Percentiles rank a stretch among this genome's conserved stretches.
Evolutionary conservation across 2,888 invertebrate genomes (phyloP).

Genomic region (Andrena bucephala): DNA sequence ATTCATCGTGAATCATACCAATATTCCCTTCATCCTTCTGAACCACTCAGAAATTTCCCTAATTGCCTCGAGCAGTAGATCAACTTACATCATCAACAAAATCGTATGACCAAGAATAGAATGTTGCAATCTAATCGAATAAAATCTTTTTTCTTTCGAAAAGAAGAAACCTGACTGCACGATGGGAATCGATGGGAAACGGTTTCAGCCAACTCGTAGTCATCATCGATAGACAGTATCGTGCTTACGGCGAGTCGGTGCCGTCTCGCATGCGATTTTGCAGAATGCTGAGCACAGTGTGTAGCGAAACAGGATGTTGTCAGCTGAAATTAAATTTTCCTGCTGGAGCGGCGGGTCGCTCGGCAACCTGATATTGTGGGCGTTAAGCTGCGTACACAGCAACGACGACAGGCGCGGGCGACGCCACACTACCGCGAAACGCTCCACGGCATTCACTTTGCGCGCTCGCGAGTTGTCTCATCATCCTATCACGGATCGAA

Average conservation of each 20-base stretch:
- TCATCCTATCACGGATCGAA: slow-evolving; percentile 8
- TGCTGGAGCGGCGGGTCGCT: slow-evolving; percentile 73
- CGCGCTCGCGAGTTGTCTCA: slow-evolving; percentile 46
- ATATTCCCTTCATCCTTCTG: too few species aligned
- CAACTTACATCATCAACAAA: too few species aligned
- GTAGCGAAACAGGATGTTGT: slow-evolving; percentile 75
- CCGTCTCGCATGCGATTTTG: slow-evolving; percentile 73
- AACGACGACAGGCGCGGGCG: slow-evolving; percentile 51
- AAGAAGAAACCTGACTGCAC: not conserved
- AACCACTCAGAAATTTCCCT: too few species aligned
- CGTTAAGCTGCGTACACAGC: slow-evolving; percentile 73
- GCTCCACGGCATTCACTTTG: slow-evolving; percentile 52
- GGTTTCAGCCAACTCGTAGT: slow-evolving; percentile 47
- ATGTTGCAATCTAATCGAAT: not conserved
- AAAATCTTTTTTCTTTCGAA: not conserved
- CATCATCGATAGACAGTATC: slow-evolving; percentile 61
- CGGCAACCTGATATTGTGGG: slow-evolving; percentile 73
- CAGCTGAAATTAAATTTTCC: slow-evolving; percentile 77
- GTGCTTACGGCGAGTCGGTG: slow-evolving; percentile 52
- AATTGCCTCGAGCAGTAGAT: too few species aligned
- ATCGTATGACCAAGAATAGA: too few species aligned
- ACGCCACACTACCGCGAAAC: slow-evolving; percentile 40
- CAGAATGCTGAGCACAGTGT: slow-evolving; percentile 75
- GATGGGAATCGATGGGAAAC: slow-evolving; percentile 46
- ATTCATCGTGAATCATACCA: too few species aligned